A percentile compares a stretch with the other conserved stretches of the same genome.
Conservation (phyloP, 2,113 vertebrate genomes). For the Lepus americanus region DNA sequence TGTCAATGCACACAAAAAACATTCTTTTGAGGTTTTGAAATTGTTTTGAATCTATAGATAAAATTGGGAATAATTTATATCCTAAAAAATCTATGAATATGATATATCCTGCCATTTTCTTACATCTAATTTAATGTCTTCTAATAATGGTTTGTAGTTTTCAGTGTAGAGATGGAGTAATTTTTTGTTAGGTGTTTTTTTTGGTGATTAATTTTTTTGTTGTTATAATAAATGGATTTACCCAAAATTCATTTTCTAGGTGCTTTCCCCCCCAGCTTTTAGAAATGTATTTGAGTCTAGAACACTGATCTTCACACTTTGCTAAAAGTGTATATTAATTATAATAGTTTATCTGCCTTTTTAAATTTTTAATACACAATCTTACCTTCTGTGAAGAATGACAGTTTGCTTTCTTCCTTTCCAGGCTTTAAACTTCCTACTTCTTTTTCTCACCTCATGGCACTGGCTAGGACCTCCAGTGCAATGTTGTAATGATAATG, state of each 20-base stretch:
- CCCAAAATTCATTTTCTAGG: neutral
- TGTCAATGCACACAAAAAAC: neutral
- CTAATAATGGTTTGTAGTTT: neutral
- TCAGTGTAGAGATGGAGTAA: neutral
- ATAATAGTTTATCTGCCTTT: neutral
- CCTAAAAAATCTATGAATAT: neutral
- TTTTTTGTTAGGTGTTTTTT: neutral
- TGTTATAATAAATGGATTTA: neutral
- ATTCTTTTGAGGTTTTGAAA: neutral
- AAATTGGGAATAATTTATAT: neutral
- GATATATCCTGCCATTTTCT: neutral
- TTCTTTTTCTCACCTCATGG: too few relatives aligned
- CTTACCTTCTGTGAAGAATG: neutral
- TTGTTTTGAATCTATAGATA: neutral
- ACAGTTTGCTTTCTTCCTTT: neutral
- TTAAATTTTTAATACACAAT: neutral
- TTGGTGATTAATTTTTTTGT: neutral
- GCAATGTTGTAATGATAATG: too few relatives aligned
- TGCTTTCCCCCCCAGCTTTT: neutral
- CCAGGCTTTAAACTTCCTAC: too few relatives aligned
- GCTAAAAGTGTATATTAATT: conserved; percentile 3
- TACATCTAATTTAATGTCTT: neutral
- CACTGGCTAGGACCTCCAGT: too few relatives aligned
- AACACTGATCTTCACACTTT: neutral
- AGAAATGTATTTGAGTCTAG: neutral